Evolutionary conservation across 1,140 invertebrate species (phyloP), one percentile per base, ranked within the genome.

Genomic region (Yoshiicerus persimilis): DNA sequence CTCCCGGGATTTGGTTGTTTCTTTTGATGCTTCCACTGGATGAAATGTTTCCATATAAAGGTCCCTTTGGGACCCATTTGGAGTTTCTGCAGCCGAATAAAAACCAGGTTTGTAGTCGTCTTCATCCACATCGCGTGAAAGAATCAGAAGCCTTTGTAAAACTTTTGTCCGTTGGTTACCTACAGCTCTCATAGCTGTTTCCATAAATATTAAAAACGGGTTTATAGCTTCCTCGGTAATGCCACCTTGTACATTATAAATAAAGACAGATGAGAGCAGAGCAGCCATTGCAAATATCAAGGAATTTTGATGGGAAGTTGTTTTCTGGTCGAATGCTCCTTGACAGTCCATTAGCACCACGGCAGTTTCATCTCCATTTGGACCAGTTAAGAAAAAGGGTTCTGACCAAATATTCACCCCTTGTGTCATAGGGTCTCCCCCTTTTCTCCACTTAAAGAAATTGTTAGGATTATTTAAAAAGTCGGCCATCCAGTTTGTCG

Each of bases 281-380:
- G 91, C 91, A n/a, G 91, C 94, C 2, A 95, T 92, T 62, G 94
- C 94, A 92, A 95, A 95, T 32, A 95, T 93, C 36, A 94, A 95
- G 6, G 95, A 95, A 91, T 94, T 95, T 88, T 95, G 94, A 90
- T 94, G 93, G 9, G 95, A 94, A 25, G 94, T 95, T 86, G 94
- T 92, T 88, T 91, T 88, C 92, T 92, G 94, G 91, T 96, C 95
- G 92, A 95, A 96, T 8, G 95, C 93, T 47, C 95, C 95, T 92
- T 96, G 95, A 20, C 95, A 96, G 90, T 95, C 95, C 94, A 95
- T 95, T 38, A 95, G 91, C 47, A 95, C 90, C 5, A 95, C 92
- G 32, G 93, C 94, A 75, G 94, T 92, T 93, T 93, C 91, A 87
- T 94, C 92, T 36, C 93, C 93, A 90, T 88, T 91, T 1, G 75